Base-by-base conservation (phyloP, 2,113 vertebrate species). In the Nannobrachium achirus region DNA sequence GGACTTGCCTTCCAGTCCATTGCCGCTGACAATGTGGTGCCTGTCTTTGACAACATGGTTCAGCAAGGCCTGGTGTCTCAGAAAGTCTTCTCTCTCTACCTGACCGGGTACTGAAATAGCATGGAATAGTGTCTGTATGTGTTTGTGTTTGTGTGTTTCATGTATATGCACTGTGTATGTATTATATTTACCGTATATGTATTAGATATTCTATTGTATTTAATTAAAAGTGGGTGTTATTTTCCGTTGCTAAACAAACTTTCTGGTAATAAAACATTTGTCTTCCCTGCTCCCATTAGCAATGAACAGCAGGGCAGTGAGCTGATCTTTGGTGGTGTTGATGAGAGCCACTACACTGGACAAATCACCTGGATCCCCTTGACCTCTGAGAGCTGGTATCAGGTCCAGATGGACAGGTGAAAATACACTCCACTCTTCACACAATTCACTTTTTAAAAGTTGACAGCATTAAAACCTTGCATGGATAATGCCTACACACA, bases 341-440 rank as follows among this genome's bases (percentile, higher is more conserved):
- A 94, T 9, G 7, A 9, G 0, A 82, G 63, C 56, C 86, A 80
- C 66, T 93, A 88, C 85, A 89, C 78, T 0, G 91, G 92, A 7
- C 15, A 65, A 8, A 80, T 94, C 82, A 2, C 40, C 65, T 95
- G 92, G 92, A 85, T 95, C 56, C 88, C 93, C 0, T 61, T 95
- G 53, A 88, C 88, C 0, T 71, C 86, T 46, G 88, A 85, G 51
- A 86, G 69, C 8, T 95, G 93, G 83, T 93, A 93, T 89, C 91
- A 95, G 81, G 89, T 95, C 82, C 75, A 79, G 0, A 78, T 94
- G 91, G 89, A 94, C 80, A 93, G 93, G 94, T 94, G 55, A 33
- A 33, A 33, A 33, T 5, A 5, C 25, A 33, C 6, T 33, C 25
- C 25, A 33, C 25, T 33, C 25, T 33, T n/a, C n/a, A n/a, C n/a